Conservation (phyloP, 1,140 invertebrate species). For the Drosophila seguyi region DNA sequence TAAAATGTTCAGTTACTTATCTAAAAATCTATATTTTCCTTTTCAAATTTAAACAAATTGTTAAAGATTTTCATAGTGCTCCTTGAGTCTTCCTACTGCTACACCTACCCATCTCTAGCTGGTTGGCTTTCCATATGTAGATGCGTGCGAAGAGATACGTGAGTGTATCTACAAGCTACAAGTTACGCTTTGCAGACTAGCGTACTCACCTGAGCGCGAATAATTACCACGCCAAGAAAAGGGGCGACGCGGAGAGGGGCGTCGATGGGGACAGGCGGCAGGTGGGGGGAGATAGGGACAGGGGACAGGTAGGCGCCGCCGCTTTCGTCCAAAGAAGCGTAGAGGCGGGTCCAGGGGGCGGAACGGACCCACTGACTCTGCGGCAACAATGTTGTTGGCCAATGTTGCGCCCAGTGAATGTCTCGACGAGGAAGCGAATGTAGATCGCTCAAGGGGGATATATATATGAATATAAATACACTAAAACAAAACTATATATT, state of each 20-base stretch:
- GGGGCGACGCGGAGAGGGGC: not conserved
- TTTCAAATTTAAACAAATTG: not conserved
- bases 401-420: conserved; percentile 61
- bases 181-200: conserved; percentile 81
- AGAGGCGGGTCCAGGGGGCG: conserved; percentile 59
- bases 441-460: conserved; percentile 53
- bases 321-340: conserved; percentile 50
- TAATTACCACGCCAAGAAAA: conserved; percentile 72
- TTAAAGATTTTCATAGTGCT: not conserved
- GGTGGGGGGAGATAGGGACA: conserved; percentile 37
- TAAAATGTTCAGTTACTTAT: not conserved
- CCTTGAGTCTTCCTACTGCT: not conserved
- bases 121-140: conserved; percentile 68
- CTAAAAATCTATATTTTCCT: too few species aligned
- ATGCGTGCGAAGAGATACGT: conserved; percentile 75
- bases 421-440: conserved; percentile 56
- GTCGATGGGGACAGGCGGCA: conserved; percentile 2
- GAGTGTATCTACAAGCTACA: conserved; percentile 80
- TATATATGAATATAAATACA: not conserved
- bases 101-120: conserved; percentile 36
- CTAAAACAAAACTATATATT: not conserved
- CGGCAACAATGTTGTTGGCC: conserved; percentile 53
- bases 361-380: conserved; percentile 43
- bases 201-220: conserved; percentile 80
- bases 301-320: conserved; percentile 55